Evolutionary conservation across 1,140 invertebrate genomes (phyloP).

Genomic region (Lethrus apterus): DNA sequence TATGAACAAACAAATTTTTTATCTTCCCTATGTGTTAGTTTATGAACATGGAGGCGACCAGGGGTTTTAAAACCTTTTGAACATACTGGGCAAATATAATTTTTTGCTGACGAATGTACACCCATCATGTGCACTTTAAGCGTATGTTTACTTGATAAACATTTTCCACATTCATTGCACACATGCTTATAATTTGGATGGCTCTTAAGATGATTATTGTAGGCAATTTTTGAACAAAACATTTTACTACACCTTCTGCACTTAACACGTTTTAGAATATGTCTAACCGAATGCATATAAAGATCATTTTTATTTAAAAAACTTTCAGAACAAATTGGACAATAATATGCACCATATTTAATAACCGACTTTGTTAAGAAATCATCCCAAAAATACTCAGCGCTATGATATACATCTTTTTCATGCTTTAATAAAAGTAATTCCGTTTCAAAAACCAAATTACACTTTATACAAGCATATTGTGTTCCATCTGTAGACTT

Average conservation of each 20-base stretch:
- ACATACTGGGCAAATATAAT: conserved; percentile 8
- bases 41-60: conserved; percentile 12
- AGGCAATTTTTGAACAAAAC: conserved; percentile 14
- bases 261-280: conserved; percentile 14
- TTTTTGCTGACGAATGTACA: conserved; percentile 9
- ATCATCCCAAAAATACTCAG: background rate
- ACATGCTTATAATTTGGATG: conserved; percentile 12
- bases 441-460: conserved; percentile 7
- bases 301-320: conserved; percentile 10
- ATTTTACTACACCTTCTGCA: conserved; percentile 12
- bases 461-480: conserved; percentile 4
- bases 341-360: background rate
- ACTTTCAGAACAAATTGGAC: conserved; percentile 12
- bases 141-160: conserved; percentile 11
- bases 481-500: background rate
- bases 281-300: conserved; percentile 7
- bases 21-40: conserved; percentile 12
- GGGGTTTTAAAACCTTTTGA: conserved; percentile 13
- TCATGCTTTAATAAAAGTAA: conserved; percentile 10
- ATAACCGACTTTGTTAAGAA: background rate
- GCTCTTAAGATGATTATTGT: conserved; percentile 10
- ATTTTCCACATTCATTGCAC: conserved; percentile 15
- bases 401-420: background rate
- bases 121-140: conserved; percentile 16
- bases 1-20: conserved; percentile 16